phyloP scores from a whole-genome alignment of 2,113 vertebrate genomes.

The Petaurus breviceps region DNA sequence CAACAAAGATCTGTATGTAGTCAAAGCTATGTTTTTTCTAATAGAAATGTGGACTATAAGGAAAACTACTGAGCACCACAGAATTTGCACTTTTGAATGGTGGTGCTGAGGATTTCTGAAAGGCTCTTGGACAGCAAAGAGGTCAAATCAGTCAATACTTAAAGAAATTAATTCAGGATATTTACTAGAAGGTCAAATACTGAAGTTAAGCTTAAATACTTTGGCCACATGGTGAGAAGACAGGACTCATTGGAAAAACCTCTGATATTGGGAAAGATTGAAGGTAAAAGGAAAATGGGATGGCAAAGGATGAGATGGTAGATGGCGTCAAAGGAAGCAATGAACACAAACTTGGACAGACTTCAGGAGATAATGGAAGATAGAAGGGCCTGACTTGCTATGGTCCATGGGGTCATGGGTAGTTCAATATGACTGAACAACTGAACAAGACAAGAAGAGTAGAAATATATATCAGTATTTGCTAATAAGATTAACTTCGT shows the following conservation, averaged over 20 bases:
- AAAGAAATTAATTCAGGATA: background rate
- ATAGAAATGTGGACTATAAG: background rate
- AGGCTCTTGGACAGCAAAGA: background rate
- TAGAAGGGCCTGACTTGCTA: background rate
- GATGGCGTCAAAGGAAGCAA: background rate
- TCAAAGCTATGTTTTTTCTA: background rate
- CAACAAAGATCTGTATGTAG: background rate
- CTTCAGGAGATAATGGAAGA: background rate
- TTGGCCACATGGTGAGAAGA: background rate
- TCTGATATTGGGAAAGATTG: background rate
- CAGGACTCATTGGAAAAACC: background rate
- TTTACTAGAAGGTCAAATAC: background rate
- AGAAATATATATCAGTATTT: background rate
- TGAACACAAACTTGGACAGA: background rate
- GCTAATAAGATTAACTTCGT: background rate
- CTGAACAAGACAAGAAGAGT: background rate
- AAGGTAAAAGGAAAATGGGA: background rate
- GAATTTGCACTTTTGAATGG: background rate
- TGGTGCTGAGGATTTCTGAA: background rate
- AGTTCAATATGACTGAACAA: background rate
- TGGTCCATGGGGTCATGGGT: background rate
- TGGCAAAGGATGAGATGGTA: background rate
- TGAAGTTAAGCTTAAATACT: background rate
- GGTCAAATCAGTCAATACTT: background rate
- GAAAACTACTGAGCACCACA: no score